Evolutionary conservation across 2,888 invertebrate species (phyloP).

Genomic region (Drosophila kuntzei): DNA sequence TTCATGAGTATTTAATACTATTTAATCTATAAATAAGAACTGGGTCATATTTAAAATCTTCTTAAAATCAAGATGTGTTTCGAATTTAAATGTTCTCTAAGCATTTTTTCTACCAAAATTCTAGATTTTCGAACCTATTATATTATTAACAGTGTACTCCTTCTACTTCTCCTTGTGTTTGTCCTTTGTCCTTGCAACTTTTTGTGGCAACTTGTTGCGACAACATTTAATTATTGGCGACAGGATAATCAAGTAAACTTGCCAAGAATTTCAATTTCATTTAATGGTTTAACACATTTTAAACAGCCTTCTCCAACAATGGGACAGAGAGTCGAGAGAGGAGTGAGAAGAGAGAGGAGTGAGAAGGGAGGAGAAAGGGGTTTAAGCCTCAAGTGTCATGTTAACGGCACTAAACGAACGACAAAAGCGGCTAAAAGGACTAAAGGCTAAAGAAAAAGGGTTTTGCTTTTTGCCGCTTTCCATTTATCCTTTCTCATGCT

Average conservation of each 20-base stretch:
- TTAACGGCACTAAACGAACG: constrained; percentile 66
- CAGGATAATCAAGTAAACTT: constrained; percentile 81
- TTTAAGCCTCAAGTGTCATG: constrained; percentile 77
- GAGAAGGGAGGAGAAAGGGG: neutral
- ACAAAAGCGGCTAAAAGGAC: constrained; percentile 33
- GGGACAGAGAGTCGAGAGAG: neutral
- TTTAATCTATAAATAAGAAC: too few relatives aligned
- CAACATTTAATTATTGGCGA: constrained; percentile 79
- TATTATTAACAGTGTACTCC: too few relatives aligned
- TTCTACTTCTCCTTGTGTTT: neutral
- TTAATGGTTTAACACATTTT: constrained; percentile 78
- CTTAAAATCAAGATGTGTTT: too few relatives aligned
- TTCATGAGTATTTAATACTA: too few relatives aligned
- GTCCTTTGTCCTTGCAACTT: constrained; percentile 30
- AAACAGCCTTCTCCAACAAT: constrained; percentile 32
- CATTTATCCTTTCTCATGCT: constrained; percentile 5
- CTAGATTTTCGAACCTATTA: too few relatives aligned
- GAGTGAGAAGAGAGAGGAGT: neutral
- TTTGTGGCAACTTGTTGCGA: constrained; percentile 75
- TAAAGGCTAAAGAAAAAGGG: constrained; percentile 42
- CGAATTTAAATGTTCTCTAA: too few relatives aligned
- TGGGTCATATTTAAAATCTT: too few relatives aligned
- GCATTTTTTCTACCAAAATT: too few relatives aligned
- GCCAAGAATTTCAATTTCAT: constrained; percentile 80
- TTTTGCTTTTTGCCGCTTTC: constrained; percentile 25